phyloP scores from a whole-genome alignment of 2,113 vertebrate species.

The Gavia stellata region DNA sequence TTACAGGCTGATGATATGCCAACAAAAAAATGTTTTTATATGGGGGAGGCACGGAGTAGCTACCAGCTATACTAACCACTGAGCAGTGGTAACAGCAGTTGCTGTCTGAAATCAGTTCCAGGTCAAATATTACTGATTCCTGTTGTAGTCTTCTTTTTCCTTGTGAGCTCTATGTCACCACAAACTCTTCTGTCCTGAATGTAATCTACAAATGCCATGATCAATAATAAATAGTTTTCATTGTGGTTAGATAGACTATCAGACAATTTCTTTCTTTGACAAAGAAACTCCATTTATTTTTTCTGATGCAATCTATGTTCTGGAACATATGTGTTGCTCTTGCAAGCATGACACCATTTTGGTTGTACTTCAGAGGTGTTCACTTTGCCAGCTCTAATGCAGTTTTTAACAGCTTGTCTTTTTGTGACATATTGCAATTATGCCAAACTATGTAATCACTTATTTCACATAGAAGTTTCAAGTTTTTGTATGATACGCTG shows the following conservation, averaged over 20 bases:
- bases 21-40: background rate
- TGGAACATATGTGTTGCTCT: constrained; percentile 64
- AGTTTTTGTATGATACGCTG: constrained; percentile 41
- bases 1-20: background rate
- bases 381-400: constrained; percentile 65
- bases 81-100: background rate
- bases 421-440: constrained; percentile 68
- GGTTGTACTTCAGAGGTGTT: constrained; percentile 65
- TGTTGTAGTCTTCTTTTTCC: background rate
- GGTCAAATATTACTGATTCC: background rate
- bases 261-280: constrained; percentile 4
- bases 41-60: background rate
- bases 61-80: background rate
- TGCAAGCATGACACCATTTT: constrained; percentile 62
- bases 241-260: background rate
- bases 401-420: constrained; percentile 66
- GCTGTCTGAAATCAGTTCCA: background rate
- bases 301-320: constrained; percentile 59
- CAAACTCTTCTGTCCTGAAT: background rate
- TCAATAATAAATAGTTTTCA: background rate
- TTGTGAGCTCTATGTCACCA: background rate
- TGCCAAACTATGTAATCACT: constrained; percentile 68
- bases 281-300: constrained; percentile 35
- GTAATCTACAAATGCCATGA: background rate
- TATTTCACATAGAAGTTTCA: constrained; percentile 56